Base-by-base conservation (phyloP, 2,797 vertebrate genomes). In the Emys orbicularis region DNA sequence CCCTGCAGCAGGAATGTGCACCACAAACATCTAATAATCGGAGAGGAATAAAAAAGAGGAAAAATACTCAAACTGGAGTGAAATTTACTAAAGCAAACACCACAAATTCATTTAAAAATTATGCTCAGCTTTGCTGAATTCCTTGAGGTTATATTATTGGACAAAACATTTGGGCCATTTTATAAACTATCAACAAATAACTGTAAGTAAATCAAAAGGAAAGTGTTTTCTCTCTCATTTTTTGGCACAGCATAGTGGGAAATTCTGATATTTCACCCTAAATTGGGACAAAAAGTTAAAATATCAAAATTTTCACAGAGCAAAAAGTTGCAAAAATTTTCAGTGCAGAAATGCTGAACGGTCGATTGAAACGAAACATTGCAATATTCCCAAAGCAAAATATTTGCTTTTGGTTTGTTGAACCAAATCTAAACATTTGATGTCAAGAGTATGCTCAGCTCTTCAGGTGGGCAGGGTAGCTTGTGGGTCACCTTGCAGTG, bases 191-290 rank as follows among this genome's bases (percentile, higher is more conserved):
- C 80, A 94, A 97, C 84, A 91, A 96, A 91, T 88, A 56, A 56
- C 56, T 56, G 86, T 89, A 92, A 90, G 89, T 95, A 90, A 92
- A 76, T 44, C 41, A 27, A 76, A 76, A 76, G 81, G 88, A 57
- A 49, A 1, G 89, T 93, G 89, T 83, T 95, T 87, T 92, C 88
- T 90, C 86, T 95, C 29, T 82, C 65, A 81, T 91, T 96, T 81
- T 53, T 90, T 44, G 41, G 72, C 41, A 41, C 23, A 47, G 41
- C 21, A 8, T 25, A 27, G 12, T 8, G 50, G 93, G 83, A 79
- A 80, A 95, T 83, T 89, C 96, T 96, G 94, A 89, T 76, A 83
- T 84, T 90, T 27, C 65, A 93, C 68, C 37, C 37, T 91, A 94
- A 95, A 95, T 90, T 41, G 68, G 37, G 37, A 74, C 6, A 27